Percentiles rank a stretch among this genome's conserved stretches.
Conservation (phyloP, 2,888 invertebrate species). For the Blastobasis adustella region DNA sequence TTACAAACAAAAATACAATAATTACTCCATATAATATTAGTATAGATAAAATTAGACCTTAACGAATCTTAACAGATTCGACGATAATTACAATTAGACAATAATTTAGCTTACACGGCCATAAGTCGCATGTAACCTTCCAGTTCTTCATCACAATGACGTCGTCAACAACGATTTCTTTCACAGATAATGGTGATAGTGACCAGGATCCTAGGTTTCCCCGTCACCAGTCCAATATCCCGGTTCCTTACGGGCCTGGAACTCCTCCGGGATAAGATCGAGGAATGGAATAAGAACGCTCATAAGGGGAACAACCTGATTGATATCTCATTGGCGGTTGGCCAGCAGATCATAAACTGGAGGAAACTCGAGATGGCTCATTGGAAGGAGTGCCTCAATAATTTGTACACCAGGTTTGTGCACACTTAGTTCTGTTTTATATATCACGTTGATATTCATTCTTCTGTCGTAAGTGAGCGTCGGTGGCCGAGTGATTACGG, state of each 20-base stretch:
- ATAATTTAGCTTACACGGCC: too few relatives aligned
- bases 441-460: too few relatives aligned
- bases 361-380: slow-evolving; percentile 90
- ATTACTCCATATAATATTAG: too few relatives aligned
- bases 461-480: too few relatives aligned
- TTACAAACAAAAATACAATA: too few relatives aligned
- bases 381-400: slow-evolving; percentile 89
- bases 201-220: slow-evolving; percentile 79
- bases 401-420: slow-evolving; percentile 75
- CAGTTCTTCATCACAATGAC: too few relatives aligned
- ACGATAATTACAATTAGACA: too few relatives aligned
- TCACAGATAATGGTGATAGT: slow-evolving; percentile 79
- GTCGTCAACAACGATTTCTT: background rate
- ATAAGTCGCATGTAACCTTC: too few relatives aligned
- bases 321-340: slow-evolving; percentile 81
- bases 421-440: too few relatives aligned
- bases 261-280: slow-evolving; percentile 86
- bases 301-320: slow-evolving; percentile 89
- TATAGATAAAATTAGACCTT: too few relatives aligned
- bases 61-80: too few relatives aligned
- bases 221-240: slow-evolving; percentile 87
- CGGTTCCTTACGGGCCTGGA: slow-evolving; percentile 94
- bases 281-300: slow-evolving; percentile 95
- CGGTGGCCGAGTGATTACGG: too few relatives aligned
- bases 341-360: slow-evolving; percentile 91